Evolutionary conservation across 2,888 invertebrate genomes (phyloP).

Genomic region (Dolichopus griseipennis): DNA sequence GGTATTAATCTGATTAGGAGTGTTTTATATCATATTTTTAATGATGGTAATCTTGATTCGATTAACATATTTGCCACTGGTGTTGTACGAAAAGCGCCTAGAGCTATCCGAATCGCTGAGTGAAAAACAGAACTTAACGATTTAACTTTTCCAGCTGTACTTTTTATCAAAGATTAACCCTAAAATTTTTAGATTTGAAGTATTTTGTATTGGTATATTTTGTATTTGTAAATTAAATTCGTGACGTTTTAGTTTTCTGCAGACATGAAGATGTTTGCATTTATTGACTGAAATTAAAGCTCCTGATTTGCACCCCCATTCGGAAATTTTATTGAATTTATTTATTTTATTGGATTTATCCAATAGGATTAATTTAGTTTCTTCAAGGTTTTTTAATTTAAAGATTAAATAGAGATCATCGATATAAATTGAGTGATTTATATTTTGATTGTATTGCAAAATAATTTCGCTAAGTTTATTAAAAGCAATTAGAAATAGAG

Average conservation of each 20-base stretch:
- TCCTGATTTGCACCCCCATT: background rate
- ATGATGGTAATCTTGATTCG: background rate
- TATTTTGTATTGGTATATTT: no score
- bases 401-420: background rate
- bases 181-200: no score
- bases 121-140: no score
- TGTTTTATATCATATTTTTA: background rate
- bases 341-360: no score
- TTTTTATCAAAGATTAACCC: background rate
- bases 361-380: background rate
- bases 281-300: background rate
- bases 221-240: no score
- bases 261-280: no score
- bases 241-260: no score
- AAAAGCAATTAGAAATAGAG: background rate
- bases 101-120: no score
- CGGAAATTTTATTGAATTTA: background rate
- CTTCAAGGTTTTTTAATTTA: background rate
- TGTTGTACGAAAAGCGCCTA: no score
- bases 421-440: background rate
- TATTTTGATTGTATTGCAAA: background rate
- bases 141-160: background rate
- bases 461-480: background rate
- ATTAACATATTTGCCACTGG: background rate
- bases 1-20: background rate